Base-by-base conservation (phyloP, 2,888 invertebrate species). In the Aphelenchoides bicaudatus region DNA sequence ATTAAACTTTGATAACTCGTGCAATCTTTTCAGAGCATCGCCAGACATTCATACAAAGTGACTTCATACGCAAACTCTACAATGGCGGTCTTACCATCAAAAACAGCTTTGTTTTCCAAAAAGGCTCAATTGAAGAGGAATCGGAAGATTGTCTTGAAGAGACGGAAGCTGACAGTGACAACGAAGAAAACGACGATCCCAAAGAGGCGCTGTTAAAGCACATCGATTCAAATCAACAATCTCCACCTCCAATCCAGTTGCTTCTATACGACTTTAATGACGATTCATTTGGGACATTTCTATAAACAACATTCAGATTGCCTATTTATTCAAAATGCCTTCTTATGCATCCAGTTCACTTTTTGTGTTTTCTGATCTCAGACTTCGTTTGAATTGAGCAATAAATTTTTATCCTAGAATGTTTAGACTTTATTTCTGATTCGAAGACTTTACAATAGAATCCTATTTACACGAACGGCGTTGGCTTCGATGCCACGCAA, bases 221-320 rank as follows among this genome's bases (percentile, higher is more conserved):
- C 5, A 43, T 43, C 43, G 43, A 43, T 25, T 43, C 43, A 19
- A n/a, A 43, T n/a, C 43, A 43, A 25, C 43, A 43, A 19, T 38
- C 58, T 13, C 53, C 27, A 10, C 39, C 56, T 19, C 64, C 60
- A 0, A 39, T 63, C 5, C 66, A 68, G 53, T 53, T 68, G 16
- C 66, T 66, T 30, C 47, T 66, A 31, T 49, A 57, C 25, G 67
- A 66, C 52, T 67, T 66, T 54, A 67, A 60, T 28, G 48, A 55
- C 53, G 63, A 63, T 39, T 65, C 65, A 23, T 54, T 65, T 47
- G 63, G 67, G 13, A 66, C 66, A 19, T 66, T 65, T 46, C 62
- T 65, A n/a, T 67, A 46, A 16, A 10, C 6, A n/a, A 16, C 10
- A 13, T 6, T n/a, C 6, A 10, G 19, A 6, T 43, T 6, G 10